Percentiles rank a stretch among this genome's conserved stretches.
Evolutionary conservation across 2,113 vertebrate species (phyloP).

Genomic region (Caretta caretta): DNA sequence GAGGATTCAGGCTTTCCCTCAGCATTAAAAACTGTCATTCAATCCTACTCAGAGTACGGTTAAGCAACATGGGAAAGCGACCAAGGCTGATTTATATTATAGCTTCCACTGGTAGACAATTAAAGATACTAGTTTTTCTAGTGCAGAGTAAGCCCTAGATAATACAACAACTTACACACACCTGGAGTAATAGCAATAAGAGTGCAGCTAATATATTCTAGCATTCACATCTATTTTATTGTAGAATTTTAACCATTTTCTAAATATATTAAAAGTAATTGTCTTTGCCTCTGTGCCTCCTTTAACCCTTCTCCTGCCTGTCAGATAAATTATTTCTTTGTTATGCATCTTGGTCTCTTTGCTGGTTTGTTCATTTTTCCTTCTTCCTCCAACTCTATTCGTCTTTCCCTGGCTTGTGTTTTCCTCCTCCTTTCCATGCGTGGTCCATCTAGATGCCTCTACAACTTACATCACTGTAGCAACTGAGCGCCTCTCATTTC

Average conservation of each 20-base stretch:
- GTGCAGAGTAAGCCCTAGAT: neutral
- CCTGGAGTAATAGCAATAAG: neutral
- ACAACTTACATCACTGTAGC: conserved; percentile 50
- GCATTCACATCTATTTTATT: neutral
- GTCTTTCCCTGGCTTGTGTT: neutral
- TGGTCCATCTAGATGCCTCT: accelerated
- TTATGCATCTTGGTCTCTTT: neutral
- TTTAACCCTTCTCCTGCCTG: neutral
- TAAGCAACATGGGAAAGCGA: neutral
- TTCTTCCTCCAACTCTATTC: neutral
- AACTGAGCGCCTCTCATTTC: conserved; percentile 25
- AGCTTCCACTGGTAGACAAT: neutral
- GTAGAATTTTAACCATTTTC: neutral
- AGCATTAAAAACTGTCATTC: accelerated
- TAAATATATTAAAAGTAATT: neutral
- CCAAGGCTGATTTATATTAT: neutral
- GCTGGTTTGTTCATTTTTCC: conserved; percentile 1
- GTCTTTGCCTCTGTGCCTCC: neutral
- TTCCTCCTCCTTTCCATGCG: neutral
- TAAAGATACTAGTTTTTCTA: neutral
- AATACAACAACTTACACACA: neutral
- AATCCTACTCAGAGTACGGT: neutral
- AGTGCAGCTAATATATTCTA: neutral
- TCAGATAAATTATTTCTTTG: neutral
- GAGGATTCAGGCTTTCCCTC: neutral